phyloP scores from a whole-genome alignment of 1,140 invertebrate species.

The Papilio dardanus region DNA sequence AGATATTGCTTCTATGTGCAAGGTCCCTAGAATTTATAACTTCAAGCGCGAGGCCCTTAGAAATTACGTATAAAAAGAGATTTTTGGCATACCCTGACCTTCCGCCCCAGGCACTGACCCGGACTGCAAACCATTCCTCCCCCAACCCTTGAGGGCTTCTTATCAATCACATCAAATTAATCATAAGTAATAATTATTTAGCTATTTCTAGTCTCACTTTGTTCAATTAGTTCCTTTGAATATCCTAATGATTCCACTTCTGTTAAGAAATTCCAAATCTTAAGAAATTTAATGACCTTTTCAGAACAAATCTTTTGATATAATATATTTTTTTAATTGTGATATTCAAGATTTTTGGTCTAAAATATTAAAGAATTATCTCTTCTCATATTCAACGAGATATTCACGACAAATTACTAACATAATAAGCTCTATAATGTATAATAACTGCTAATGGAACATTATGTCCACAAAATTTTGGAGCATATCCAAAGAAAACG shows the following conservation, averaged over 20 bases:
- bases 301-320: background rate
- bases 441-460: conserved; percentile 10
- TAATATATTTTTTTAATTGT: background rate
- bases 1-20: no score
- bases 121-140: no score
- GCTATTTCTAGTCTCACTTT: background rate
- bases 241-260: background rate
- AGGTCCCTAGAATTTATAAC: no score
- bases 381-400: background rate
- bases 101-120: no score
- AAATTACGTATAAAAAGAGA: no score
- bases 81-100: no score
- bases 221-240: conserved; percentile 2
- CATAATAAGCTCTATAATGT: background rate
- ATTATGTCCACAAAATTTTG: conserved; percentile 21
- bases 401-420: background rate
- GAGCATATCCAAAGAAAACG: background rate
- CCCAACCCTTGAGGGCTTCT: no score
- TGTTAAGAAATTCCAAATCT: conserved; percentile 8
- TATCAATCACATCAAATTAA: background rate
- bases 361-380: background rate
- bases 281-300: background rate
- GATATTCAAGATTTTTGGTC: background rate
- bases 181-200: background rate
- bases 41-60: no score